phyloP scores from a whole-genome alignment of 2,888 invertebrate genomes.

The Galerucella nymphaeae region DNA sequence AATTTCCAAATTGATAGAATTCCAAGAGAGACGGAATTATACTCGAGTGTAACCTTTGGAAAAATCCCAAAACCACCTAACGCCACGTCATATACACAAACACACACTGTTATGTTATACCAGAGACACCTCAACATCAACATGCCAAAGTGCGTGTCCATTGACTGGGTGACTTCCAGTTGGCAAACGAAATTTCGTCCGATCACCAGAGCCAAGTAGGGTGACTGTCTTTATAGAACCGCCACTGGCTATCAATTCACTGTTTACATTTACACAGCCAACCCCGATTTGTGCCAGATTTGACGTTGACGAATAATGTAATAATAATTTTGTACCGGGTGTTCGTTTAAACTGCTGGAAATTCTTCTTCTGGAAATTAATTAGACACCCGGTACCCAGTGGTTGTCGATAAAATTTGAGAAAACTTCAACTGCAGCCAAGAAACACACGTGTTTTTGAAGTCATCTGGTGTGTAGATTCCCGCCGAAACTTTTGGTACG shows the following conservation, averaged over 20 bases:
- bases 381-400: slow-evolving; percentile 21
- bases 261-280: slow-evolving; percentile 49
- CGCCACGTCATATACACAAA: slow-evolving; percentile 24
- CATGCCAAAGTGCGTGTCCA: slow-evolving; percentile 50
- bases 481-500: slow-evolving; percentile 42
- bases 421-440: slow-evolving; percentile 57
- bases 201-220: slow-evolving; percentile 61
- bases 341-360: too few species aligned
- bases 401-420: slow-evolving; percentile 56
- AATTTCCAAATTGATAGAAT: slow-evolving; percentile 10
- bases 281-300: slow-evolving; percentile 43
- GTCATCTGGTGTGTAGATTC: slow-evolving; percentile 50
- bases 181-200: slow-evolving; percentile 57
- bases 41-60: slow-evolving; percentile 40
- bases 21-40: slow-evolving; percentile 16
- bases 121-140: slow-evolving; percentile 29
- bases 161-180: slow-evolving; percentile 54
- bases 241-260: slow-evolving; percentile 27
- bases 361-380: too few species aligned
- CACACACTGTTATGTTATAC: neutral
- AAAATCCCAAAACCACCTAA: slow-evolving; percentile 44
- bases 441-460: slow-evolving; percentile 49
- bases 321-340: too few species aligned
- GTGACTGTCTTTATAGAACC: slow-evolving; percentile 46
- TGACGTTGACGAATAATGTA: slow-evolving; percentile 16